Percentiles rank a stretch among this genome's conserved stretches.
phyloP scores from a whole-genome alignment of 2,113 vertebrate genomes.

The Candoia aspera region DNA sequence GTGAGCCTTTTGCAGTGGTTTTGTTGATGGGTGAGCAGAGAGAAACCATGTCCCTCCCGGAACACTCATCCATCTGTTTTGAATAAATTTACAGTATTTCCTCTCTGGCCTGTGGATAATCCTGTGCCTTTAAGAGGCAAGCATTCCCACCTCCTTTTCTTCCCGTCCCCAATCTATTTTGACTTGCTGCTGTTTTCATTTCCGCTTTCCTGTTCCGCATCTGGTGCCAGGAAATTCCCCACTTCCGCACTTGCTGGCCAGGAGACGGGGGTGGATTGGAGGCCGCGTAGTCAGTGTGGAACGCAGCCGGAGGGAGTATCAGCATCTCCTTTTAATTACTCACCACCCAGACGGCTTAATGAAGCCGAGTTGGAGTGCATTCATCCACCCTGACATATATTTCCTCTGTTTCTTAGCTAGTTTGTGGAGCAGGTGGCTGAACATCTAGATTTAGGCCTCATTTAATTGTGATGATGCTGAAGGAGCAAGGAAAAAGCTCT shows the following conservation, averaged over 20 bases:
- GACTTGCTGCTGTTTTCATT: conserved; percentile 6
- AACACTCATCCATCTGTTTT: background rate
- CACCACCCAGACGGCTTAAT: conserved; percentile 10
- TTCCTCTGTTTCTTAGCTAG: background rate
- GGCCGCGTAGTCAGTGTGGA: conserved; percentile 25
- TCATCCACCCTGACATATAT: conserved; percentile 27
- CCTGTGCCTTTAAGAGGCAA: background rate
- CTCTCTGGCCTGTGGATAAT: background rate
- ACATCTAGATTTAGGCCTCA: background rate
- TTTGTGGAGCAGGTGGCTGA: background rate
- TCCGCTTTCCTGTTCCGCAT: conserved; percentile 34
- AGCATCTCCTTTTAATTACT: background rate
- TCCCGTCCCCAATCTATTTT: conserved; percentile 26
- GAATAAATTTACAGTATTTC: background rate
- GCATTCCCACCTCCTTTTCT: background rate
- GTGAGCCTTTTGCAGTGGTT: background rate
- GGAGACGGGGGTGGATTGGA: conserved; percentile 5
- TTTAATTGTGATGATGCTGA: background rate
- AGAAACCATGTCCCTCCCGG: background rate
- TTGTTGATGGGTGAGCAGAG: background rate
- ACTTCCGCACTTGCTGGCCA: conserved; percentile 15
- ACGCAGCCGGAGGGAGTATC: conserved; percentile 15
- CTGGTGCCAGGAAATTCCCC: conserved; percentile 36
- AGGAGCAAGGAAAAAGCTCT: background rate
- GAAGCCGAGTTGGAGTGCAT: background rate